Percentiles rank a stretch among this genome's conserved stretches.
Conservation (phyloP, 2,113 vertebrate species). For the Megatriorchis doriae region DNA sequence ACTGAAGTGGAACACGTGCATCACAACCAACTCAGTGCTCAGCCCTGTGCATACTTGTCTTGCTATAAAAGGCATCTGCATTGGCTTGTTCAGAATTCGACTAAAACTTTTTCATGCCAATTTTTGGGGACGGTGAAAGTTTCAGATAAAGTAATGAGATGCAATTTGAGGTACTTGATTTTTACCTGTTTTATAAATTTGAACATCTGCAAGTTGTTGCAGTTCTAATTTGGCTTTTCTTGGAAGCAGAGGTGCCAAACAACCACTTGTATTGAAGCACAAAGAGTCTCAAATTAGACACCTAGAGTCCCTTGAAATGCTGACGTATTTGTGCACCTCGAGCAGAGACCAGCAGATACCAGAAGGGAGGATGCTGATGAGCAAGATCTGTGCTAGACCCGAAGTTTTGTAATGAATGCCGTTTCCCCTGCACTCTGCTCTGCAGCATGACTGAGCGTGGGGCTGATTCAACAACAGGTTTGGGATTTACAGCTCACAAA, state of each 20-base stretch:
- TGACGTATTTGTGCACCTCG: fast-evolving
- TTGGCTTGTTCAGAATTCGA: neutral
- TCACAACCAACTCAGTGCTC: neutral
- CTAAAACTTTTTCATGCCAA: neutral
- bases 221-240: neutral
- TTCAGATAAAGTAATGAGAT: neutral
- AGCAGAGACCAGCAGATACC: neutral
- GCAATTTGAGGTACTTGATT: neutral
- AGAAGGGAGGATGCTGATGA: neutral
- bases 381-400: neutral
- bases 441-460: fast-evolving
- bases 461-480: neutral
- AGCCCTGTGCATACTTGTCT: neutral
- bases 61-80: neutral
- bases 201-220: neutral
- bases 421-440: neutral
- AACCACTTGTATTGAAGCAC: neutral
- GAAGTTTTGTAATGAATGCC: fast-evolving
- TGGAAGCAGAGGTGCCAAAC: neutral
- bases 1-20: fast-evolving
- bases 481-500: neutral
- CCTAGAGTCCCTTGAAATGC: neutral
- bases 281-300: neutral
- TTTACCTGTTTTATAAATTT: neutral
- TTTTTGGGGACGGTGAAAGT: neutral